Base-by-base conservation (phyloP, 2,797 vertebrate genomes). In the Diceros bicornis region DNA sequence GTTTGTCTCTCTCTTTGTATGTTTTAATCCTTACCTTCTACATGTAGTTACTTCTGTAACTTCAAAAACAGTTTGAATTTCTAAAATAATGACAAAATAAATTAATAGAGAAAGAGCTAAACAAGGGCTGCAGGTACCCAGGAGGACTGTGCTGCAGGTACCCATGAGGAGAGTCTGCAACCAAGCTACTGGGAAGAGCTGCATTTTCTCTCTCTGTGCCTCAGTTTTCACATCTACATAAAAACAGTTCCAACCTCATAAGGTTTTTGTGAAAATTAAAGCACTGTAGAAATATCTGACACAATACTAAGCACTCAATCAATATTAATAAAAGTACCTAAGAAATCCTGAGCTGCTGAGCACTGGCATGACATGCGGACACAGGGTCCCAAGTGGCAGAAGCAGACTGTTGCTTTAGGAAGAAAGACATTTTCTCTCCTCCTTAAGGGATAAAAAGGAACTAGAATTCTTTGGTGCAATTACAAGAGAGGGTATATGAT, bases 361-460 rank as follows among this genome's bases (percentile, higher is more conserved):
- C 12, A 66, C 18, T 62, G 27, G 20, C 29, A 37, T 37, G 55
- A 29, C 12, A 16, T 18, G 7, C 68, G 57, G 64, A 85, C 41
- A 23, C 29, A 69, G 29, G 29, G 69, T 29, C 11, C 1, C 34
- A 57, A 68, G 71, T 75, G 29, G n/a, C 25, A 92, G 68, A 95
- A 78, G 84, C 10, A 61, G 27, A 72, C 27, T 14, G 16, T 77
- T 72, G 21, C 18, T 81, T 93, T 59, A 68, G 11, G 20, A 79
- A 74, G 57, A 82, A 81, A 96, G 20, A 72, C 12, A 66, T 37
- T 78, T 4, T 93, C n/a, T 89, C 66, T 52, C 21, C 23, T 68
- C 16, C 8, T n/a, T 81, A 94, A 77, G 82, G 18, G 9, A 23
- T 37, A 66, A 78, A 88, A 96, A 90, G 21, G 29, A 96, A 78